Base-by-base conservation (phyloP, 2,113 vertebrate genomes). In the Hucho hucho region DNA sequence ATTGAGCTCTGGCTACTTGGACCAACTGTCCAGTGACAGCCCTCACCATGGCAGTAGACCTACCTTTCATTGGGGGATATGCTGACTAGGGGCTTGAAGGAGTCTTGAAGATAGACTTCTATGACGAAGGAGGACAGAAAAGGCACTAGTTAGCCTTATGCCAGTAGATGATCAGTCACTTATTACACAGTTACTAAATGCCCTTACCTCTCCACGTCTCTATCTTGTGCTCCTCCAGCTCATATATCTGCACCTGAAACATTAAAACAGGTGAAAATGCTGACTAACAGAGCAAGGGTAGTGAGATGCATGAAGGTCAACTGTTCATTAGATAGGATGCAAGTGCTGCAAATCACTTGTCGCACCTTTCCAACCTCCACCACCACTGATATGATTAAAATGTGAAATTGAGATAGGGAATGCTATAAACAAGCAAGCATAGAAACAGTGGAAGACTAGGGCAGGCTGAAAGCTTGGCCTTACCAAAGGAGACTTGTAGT, bases 401-500 rank as follows among this genome's bases (percentile, higher is more conserved):
- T 1, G 37, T 68, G 3, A 14, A 66, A 13, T 7, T 69, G n/a
- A 75, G 9, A 46, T 69, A 4, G 14, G 53, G 14, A 24, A 22
- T 24, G 18, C 3, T 61, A 61, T 22, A 61, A 47, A 64, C 2
- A 56, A 7, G 61, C 6, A 73, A 18, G 56, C 26, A 14, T 72
- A 3, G 63, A 43, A 43, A 53, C 3, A 0, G 46, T 79, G n/a
- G n/a, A 61, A 61, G 16, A 53, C 49, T 0, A 14, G 49, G 49
- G 16, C 14, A 53, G 49, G 4, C 13, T 14, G 49, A 18, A 53
- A 53, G 49, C 49, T 53, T 18, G 49, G 3, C 29, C 93, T 95
- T 91, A 98, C 97, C 96, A 98, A 89, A 71, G 97, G 95, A 1
- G 97, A 99, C 72, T 98, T 98, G 93, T 99, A 99, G 89, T 98